Evolutionary conservation across 1,140 invertebrate species (phyloP).

Genomic region (Meloidogyne exigua): DNA sequence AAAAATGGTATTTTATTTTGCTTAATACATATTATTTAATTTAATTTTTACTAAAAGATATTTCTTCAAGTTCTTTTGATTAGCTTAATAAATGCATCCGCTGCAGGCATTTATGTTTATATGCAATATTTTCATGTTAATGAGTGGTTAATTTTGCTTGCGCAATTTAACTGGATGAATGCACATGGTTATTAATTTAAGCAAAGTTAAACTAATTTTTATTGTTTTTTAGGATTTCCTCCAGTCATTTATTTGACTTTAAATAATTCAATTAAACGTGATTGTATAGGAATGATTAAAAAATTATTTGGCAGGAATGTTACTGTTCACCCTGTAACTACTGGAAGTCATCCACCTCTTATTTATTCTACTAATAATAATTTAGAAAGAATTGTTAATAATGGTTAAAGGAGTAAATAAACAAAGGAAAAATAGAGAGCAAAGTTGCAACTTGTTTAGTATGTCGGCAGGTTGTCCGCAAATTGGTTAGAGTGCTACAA

Average conservation of each 20-base stretch:
- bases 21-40: neutral
- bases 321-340: neutral
- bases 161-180: neutral
- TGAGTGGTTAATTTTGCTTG: neutral
- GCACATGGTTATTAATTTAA: neutral
- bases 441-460: too few relatives aligned
- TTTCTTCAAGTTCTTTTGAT: neutral
- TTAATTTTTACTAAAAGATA: neutral
- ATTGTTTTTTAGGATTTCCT: too few relatives aligned
- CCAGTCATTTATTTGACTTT: neutral
- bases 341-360: neutral
- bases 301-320: neutral
- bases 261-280: neutral
- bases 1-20: neutral
- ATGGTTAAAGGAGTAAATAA: too few relatives aligned
- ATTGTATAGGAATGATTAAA: neutral
- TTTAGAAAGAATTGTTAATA: too few relatives aligned
- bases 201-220: too few relatives aligned
- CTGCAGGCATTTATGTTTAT: neutral
- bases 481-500: too few relatives aligned
- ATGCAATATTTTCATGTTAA: conserved; percentile 5
- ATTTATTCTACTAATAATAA: too few relatives aligned
- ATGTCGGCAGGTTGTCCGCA: too few relatives aligned
- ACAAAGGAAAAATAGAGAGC: too few relatives aligned
- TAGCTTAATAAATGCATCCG: neutral